Conservation (phyloP, 2,888 invertebrate genomes). For the Phyllotreta striolata region DNA sequence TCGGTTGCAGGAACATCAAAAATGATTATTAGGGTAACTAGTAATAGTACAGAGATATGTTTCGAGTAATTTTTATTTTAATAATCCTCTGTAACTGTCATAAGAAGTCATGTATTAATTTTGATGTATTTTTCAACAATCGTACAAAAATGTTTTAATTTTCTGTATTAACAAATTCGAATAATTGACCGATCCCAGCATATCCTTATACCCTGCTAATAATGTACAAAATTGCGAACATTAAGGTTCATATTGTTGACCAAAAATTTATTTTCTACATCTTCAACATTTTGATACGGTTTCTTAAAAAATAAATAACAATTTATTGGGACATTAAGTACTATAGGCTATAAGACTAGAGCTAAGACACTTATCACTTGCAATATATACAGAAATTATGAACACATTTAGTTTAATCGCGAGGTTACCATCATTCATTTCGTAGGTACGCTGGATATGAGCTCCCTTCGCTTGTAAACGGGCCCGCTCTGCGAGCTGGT, state of each 20-base stretch:
- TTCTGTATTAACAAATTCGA: background rate
- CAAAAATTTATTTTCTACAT: constrained; percentile 43
- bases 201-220: too few relatives aligned
- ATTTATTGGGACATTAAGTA: constrained; percentile 44
- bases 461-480: constrained; percentile 81
- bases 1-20: too few relatives aligned
- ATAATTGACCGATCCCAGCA: too few relatives aligned
- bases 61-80: background rate
- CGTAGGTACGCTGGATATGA: constrained; percentile 78
- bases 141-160: background rate
- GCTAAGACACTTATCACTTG: constrained; percentile 47
- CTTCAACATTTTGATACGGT: constrained; percentile 47
- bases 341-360: constrained; percentile 45
- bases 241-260: constrained; percentile 21
- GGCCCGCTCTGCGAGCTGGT: constrained; percentile 58
- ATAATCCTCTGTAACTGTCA: background rate
- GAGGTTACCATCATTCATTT: constrained; percentile 42
- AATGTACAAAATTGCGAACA: background rate
- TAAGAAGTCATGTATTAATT: background rate
- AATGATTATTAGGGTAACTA: too few relatives aligned
- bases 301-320: constrained; percentile 52
- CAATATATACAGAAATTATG: constrained; percentile 43
- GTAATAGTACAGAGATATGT: too few relatives aligned
- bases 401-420: constrained; percentile 43
- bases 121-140: too few relatives aligned